Evolutionary conservation across 2,888 invertebrate species (phyloP).

Genomic region (Cylloceria caligata): DNA sequence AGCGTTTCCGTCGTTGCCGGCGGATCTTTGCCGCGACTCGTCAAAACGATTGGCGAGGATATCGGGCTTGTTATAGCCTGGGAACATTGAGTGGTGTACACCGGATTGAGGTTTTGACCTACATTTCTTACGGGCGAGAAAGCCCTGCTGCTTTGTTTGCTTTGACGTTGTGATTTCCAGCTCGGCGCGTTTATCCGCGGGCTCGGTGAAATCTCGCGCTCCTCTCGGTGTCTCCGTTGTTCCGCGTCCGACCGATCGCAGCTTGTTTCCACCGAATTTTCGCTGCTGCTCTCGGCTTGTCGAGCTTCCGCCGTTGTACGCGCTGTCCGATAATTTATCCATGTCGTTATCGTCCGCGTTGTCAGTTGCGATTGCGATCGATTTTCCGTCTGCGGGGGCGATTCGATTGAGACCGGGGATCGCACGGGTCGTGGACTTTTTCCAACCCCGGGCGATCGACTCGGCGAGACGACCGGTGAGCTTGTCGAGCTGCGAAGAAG

Average conservation of each 20-base stretch:
- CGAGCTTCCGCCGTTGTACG: constrained; percentile 71
- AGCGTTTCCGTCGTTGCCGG: constrained; percentile 15
- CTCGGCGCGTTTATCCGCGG: constrained; percentile 21
- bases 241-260: constrained; percentile 63
- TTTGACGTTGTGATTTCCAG: constrained; percentile 19
- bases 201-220: constrained; percentile 53
- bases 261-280: constrained; percentile 68
- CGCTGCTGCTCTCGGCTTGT: constrained; percentile 53
- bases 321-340: constrained; percentile 57
- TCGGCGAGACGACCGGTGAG: constrained; percentile 72
- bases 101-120: constrained; percentile 46
- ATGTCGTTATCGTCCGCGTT: constrained; percentile 67
- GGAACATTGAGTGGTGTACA: constrained; percentile 80
- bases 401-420: constrained; percentile 77
- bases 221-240: not conserved
- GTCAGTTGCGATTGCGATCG: constrained; percentile 70
- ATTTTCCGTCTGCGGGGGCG: constrained; percentile 69
- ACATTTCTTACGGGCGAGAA: constrained; percentile 45
- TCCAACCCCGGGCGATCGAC: constrained; percentile 68
- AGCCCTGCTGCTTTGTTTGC: not conserved
- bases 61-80: constrained; percentile 81
- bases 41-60: constrained; percentile 76
- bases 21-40: constrained; percentile 59
- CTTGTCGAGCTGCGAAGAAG: constrained; percentile 67
- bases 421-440: constrained; percentile 74